Base-by-base conservation (phyloP, 2,888 invertebrate genomes). In the Quadroppia sp. region DNA sequence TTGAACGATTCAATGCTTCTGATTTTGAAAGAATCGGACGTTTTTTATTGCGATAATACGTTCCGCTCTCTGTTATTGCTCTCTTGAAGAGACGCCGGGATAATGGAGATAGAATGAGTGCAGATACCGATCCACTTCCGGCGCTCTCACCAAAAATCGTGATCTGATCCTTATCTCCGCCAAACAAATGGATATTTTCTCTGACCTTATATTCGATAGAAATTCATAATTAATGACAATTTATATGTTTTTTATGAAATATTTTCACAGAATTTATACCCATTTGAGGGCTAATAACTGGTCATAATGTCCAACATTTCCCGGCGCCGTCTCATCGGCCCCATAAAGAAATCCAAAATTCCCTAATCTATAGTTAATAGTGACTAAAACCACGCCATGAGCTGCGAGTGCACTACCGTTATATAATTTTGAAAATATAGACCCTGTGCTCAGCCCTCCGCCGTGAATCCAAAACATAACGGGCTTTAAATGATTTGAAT, bases 381-480 rank as follows among this genome's bases (percentile, higher is more conserved):
- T 17, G 1, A 72, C 72, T 9, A 71, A 11, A 6, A 71, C 56
- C 7, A 71, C 56, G 23, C 28, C 42, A 28, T 72, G 3, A n/a
- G 72, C 4, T 13, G 56, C 56, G 15, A 72, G 13, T 15, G 13
- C 40, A 28, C 20, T 40, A 17, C 32, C 59, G 13, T 72, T 42
- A 36, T 25, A 61, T 15, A 23, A 6, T 13, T n/a, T 13, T 13
- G 1, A 7, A 61, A 59, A 59, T 36, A 59, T 72, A 1, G 72
- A 72, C 17, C 71, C 71, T 1, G 17, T 2, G 1, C 1, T 7
- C 1, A 61, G 32, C 1, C 59, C 32, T 61, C 59, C 59, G 30
- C 59, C 59, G 23, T 32, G 23, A 11, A 61, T 61, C 59, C 59
- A 61, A 32, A 61, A 61, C 59, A 61, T 61, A 1, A 81, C 81